These are phyloP conservation scores for Eretmochelys imbricata DNA, from an alignment of 2,113 vertebrate genomes.

Conservation along the genomic window DNA sequence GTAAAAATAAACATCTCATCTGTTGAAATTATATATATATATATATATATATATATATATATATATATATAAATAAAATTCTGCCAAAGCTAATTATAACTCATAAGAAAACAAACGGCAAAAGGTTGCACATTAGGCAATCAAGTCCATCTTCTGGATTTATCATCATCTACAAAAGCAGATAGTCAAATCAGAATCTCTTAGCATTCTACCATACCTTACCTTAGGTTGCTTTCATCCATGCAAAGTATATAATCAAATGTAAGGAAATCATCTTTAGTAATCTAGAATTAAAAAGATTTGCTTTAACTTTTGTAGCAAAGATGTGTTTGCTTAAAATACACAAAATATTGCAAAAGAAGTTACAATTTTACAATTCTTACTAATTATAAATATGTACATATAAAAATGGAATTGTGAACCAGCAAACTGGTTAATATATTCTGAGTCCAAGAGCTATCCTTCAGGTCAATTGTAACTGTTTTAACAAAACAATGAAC, in stretches of 20 bases:
- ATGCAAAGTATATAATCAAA: constrained; percentile 96
- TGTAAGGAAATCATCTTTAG: constrained; percentile 90
- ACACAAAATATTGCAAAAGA: not conserved
- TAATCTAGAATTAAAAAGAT: constrained; percentile 83
- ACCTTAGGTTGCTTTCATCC: constrained; percentile 98
- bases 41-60: not conserved
- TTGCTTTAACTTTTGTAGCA: constrained; percentile 3
- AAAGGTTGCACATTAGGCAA: not conserved
- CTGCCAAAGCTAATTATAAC: not conserved
- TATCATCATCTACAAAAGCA: not conserved
- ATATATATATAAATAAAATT: not conserved
- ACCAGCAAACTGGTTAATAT: not conserved
- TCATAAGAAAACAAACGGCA: not conserved
- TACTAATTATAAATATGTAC: not conserved
- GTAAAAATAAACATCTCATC: not conserved
- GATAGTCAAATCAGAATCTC: not conserved
- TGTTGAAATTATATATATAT: not conserved
- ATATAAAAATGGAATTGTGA: not conserved
- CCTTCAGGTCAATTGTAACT: not conserved
- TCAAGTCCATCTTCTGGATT: not conserved
- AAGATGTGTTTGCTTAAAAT: not conserved
- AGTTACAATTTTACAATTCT: not conserved
- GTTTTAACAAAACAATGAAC: not conserved
- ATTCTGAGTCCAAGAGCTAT: not conserved
- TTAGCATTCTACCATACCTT: constrained; percentile 32